Percentiles rank a stretch among this genome's conserved stretches.
Conservation (phyloP, 2,113 vertebrate genomes). For the Pachypanchax playfairii region DNA sequence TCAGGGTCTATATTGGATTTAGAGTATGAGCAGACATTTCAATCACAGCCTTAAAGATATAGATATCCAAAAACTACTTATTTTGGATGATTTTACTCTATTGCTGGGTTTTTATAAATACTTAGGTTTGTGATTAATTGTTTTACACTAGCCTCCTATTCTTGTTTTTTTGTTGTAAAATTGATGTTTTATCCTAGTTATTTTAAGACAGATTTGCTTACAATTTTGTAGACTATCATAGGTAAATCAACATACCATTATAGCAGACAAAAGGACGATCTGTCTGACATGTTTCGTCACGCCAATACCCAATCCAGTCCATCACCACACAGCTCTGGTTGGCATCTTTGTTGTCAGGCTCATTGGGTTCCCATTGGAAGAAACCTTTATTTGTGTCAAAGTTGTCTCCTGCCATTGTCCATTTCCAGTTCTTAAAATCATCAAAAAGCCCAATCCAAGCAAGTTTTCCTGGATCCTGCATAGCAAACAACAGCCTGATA, state of each 20-base stretch:
- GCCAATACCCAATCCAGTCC: accelerated
- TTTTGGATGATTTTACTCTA: too few species aligned
- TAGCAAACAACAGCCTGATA: neutral
- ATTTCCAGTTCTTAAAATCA: constrained; percentile 17
- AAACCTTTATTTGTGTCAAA: neutral
- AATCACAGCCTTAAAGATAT: too few species aligned
- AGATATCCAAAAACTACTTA: too few species aligned
- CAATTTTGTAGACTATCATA: too few species aligned
- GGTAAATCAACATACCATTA: constrained; percentile 25
- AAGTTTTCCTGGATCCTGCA: accelerated
- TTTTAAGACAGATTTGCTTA: too few species aligned
- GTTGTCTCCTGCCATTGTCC: neutral
- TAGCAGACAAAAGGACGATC: neutral
- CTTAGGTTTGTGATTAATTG: too few species aligned
- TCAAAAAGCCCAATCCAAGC: constrained; percentile 44
- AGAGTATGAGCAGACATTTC: too few species aligned
- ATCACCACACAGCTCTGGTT: neutral
- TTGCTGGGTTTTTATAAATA: too few species aligned
- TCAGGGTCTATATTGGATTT: too few species aligned
- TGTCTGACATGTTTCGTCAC: accelerated
- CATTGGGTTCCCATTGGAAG: accelerated
- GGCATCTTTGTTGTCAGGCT: accelerated
- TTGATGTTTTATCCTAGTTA: too few species aligned
- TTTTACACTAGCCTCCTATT: too few species aligned
- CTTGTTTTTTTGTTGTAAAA: too few species aligned